Evolutionary conservation across 2,797 vertebrate genomes (phyloP), one percentile per base, ranked within the genome.

Genomic region (Valencia hispanica): DNA sequence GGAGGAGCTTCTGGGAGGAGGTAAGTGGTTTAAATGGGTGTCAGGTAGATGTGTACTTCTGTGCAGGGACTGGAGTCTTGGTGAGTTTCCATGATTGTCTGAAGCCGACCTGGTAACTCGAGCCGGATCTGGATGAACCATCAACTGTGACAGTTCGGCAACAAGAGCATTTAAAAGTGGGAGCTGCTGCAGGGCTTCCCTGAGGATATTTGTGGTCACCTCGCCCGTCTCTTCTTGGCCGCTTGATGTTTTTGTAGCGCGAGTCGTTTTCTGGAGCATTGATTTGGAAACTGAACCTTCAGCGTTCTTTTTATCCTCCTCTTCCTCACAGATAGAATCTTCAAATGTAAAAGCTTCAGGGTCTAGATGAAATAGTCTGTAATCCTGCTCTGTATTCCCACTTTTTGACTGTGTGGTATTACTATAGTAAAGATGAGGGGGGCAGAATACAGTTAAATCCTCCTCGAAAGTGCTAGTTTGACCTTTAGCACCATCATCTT

Each of bases 161-260:
- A 98, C 86, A 84, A 99, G 93, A 45, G 97, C 95, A 11, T 96
- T 98, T 57, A 99, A 90, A 0, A 99, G 89, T 0, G 97, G 98
- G 79, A 99, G 86, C 85, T 94, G 96, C 72, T 72, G 84, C 32
- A 96, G 55, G 11, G 91, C 83, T 65, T 94, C 91, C 18, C 84
- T 63, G 0, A 91, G 83, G 53, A 77, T 71, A 73, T 87, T 81
- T 10, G 80, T 77, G 36, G 80, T 74, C 10, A 3, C 27, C 15
- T 43, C 78, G 76, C 75, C 77, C 2, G 0, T 3, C 70, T 79
- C 0, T 74, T 79, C 0, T 74, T 85, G 68, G 36, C 63, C 73
- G 68, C 0, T 77, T 66, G 12, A 30, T 1, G 4, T 34, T 47
- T 80, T 73, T 1, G 32, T 32, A 9, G 41, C 7, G 4, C 12